Evolutionary conservation across 2,113 vertebrate genomes (phyloP).

Genomic region (Mobula birostris): DNA sequence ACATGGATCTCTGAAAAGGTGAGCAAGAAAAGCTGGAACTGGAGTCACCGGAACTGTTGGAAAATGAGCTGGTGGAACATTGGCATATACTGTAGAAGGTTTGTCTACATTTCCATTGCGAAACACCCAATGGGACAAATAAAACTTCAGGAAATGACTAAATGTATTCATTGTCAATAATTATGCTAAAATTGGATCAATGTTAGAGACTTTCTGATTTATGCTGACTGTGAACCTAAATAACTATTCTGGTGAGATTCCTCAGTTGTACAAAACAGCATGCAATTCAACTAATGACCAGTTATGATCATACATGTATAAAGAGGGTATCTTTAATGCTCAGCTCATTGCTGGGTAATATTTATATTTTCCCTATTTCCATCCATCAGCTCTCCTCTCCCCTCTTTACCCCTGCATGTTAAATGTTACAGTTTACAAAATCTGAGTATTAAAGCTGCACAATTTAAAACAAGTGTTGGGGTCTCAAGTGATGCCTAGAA

Average conservation of each 20-base stretch:
- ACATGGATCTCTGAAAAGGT: neutral
- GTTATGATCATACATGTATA: neutral
- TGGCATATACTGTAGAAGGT: neutral
- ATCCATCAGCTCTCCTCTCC: too few species aligned
- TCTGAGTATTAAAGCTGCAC: neutral
- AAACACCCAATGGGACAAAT: neutral
- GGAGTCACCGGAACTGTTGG: neutral
- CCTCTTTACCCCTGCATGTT: neutral
- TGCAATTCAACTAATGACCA: neutral
- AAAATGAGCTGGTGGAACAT: neutral
- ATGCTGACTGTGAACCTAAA: neutral
- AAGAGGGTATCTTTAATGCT: neutral
- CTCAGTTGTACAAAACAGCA: neutral
- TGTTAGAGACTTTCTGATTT: neutral
- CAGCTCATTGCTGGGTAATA: too few species aligned
- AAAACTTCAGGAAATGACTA: neutral
- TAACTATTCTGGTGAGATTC: neutral
- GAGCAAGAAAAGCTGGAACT: neutral
- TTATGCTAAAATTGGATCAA: neutral
- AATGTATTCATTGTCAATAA: neutral
- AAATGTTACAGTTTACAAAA: neutral
- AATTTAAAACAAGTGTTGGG: neutral
- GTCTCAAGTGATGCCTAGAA: neutral
- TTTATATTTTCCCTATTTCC: too few species aligned
- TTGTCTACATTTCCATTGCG: neutral